phyloP scores from a whole-genome alignment of 23 tunicate species.

The Halocynthia aurantium region DNA sequence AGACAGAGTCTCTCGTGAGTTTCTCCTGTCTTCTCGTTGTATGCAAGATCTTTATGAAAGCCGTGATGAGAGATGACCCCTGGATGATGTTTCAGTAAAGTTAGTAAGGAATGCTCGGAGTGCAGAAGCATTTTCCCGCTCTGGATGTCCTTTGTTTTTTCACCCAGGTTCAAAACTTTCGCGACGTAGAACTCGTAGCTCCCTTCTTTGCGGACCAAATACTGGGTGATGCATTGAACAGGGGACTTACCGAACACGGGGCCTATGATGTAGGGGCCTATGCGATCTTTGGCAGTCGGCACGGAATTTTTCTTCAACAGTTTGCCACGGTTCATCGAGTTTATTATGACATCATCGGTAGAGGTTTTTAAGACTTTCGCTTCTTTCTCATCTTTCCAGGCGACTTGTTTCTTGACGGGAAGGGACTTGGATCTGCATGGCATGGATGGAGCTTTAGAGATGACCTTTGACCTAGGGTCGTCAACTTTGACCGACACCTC shows the following conservation, averaged over 20 bases:
- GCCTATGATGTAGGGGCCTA: conserved; percentile 61
- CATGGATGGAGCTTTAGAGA: not conserved
- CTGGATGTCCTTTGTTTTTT: conserved; percentile 25
- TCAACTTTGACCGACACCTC: not conserved
- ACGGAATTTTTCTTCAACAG: conserved; percentile 7
- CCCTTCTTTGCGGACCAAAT: conserved; percentile 50
- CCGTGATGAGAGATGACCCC: conserved; percentile 81
- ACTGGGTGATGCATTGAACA: conserved; percentile 69
- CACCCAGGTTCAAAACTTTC: conserved; percentile 53
- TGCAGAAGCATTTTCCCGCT: conserved; percentile 78
- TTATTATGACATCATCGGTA: not conserved
- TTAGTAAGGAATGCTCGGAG: conserved; percentile 66
- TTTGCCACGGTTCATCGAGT: conserved; percentile 3
- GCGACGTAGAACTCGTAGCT: conserved; percentile 66
- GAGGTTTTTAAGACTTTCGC: not conserved
- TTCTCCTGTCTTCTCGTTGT: conserved; percentile 21
- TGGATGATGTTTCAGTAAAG: conserved; percentile 45
- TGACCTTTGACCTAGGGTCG: not conserved
- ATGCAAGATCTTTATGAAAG: conserved; percentile 56
- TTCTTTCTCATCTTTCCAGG: conserved; percentile 51
- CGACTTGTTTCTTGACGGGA: conserved; percentile 53
- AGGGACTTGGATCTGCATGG: conserved; percentile 7
- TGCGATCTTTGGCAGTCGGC: conserved; percentile 25
- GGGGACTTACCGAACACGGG: conserved; percentile 50
- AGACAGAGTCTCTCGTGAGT: conserved; percentile 42